A percentile compares a stretch with the other conserved stretches of the same genome.
phyloP scores from a whole-genome alignment of 2,113 vertebrate genomes.

The Dicrurus megarhynchus region DNA sequence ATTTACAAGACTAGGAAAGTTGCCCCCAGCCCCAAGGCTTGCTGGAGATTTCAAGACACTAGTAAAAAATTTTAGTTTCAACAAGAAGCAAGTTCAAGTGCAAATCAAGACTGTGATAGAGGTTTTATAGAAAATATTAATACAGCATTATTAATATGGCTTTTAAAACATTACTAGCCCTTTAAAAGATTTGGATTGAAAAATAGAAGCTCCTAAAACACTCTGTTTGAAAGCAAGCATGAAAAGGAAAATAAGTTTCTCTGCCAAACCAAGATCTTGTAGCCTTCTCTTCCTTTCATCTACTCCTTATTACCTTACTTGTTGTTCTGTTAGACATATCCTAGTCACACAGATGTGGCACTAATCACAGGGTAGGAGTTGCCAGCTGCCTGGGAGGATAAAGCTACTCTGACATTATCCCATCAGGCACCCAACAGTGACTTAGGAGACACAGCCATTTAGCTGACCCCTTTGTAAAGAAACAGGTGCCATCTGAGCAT shows the following conservation, averaged over 20 bases:
- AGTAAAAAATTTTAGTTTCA: not conserved
- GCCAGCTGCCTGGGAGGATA: slow-evolving; percentile 43
- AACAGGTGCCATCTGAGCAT: not conserved
- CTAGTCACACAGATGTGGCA: not conserved
- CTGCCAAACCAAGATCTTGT: not conserved
- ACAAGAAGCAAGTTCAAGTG: not conserved
- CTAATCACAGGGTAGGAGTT: slow-evolving; percentile 29
- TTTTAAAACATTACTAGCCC: not conserved
- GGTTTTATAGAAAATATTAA: not conserved
- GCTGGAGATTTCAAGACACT: not conserved
- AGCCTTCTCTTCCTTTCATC: not conserved
- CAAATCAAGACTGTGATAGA: not conserved
- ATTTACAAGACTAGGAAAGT: not conserved
- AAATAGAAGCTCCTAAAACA: not conserved
- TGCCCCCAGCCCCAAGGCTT: accelerated
- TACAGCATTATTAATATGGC: not conserved
- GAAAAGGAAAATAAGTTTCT: not conserved
- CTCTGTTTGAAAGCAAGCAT: not conserved
- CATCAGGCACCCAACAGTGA: slow-evolving; percentile 32
- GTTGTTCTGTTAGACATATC: not conserved
- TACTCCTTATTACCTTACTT: not conserved
- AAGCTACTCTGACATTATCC: slow-evolving; percentile 41
- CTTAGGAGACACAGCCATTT: slow-evolving; percentile 5
- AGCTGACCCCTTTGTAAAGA: slow-evolving; percentile 12
- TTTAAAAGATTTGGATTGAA: not conserved